Percentiles rank a stretch among this genome's conserved stretches.
These are phyloP conservation scores for Zapus hudsonius DNA, from an alignment of 2,113 vertebrate genomes.

Conservation along the genomic window DNA sequence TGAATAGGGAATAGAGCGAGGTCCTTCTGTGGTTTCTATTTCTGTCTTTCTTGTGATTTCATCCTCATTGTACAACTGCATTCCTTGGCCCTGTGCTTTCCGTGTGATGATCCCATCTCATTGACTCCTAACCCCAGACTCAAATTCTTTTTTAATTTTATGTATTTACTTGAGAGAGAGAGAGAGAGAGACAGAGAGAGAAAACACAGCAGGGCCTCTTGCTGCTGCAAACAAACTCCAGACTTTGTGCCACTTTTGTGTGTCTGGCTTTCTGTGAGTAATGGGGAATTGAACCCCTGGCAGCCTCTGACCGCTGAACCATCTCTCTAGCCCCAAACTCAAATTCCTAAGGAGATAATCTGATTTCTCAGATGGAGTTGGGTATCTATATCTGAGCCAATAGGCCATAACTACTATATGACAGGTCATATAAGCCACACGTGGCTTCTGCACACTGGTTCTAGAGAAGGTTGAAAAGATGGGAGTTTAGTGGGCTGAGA, in stretches of 20 bases:
- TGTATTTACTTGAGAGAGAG: no score
- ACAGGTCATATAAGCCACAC: neutral
- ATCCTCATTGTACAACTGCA: neutral
- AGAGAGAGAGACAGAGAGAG: no score
- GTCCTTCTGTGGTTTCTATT: neutral
- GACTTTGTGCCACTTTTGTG: no score
- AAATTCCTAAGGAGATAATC: neutral
- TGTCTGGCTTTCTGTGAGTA: no score
- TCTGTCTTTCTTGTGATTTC: neutral
- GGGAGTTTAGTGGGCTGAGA: neutral
- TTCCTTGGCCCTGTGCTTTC: neutral
- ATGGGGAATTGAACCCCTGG: no score
- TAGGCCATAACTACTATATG: neutral
- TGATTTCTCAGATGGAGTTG: neutral
- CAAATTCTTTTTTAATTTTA: neutral
- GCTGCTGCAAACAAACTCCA: no score
- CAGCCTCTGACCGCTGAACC: no score
- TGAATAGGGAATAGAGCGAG: neutral
- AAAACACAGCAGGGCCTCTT: no score
- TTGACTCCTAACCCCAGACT: neutral
- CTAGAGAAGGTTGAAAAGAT: neutral
- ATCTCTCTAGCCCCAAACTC: neutral
- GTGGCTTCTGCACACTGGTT: neutral
- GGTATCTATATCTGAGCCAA: neutral
- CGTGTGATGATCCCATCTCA: neutral